Conservation (phyloP, 2,797 vertebrate genomes). For the Syngnathus rostellatus region DNA sequence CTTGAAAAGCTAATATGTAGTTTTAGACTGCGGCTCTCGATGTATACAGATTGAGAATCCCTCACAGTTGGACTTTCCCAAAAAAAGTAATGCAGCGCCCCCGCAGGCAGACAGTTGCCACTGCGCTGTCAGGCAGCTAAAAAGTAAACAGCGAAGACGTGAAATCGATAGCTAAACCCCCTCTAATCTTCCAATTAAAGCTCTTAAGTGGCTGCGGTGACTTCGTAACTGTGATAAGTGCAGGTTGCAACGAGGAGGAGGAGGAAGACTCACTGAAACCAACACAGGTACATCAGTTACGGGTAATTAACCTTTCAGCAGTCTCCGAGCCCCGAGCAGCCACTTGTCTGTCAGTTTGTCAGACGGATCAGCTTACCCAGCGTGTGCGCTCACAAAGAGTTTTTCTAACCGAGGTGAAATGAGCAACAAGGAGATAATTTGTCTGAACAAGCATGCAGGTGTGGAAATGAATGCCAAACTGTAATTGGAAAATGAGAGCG, state of each 20-base stretch:
- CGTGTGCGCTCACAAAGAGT: constrained; percentile 16
- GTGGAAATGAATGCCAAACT: constrained; percentile 19
- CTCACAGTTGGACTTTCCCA: neutral
- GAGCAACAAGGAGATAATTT: constrained; percentile 43
- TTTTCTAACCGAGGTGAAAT: constrained; percentile 19
- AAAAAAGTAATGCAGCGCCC: constrained; percentile 20
- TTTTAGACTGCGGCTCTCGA: neutral
- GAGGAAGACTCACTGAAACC: constrained; percentile 61
- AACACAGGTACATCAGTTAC: constrained; percentile 67
- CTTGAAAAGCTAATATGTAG: no score
- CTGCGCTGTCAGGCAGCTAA: neutral
- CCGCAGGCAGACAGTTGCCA: constrained; percentile 22
- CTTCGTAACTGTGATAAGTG: constrained; percentile 73
- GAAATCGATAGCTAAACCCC: constrained; percentile 58
- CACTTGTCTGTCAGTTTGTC: constrained; percentile 57
- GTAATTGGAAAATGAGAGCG: constrained; percentile 11
- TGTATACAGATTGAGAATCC: neutral
- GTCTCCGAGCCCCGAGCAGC: constrained; percentile 52
- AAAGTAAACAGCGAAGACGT: constrained; percentile 32
- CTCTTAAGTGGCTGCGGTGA: constrained; percentile 45
- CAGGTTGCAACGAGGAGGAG: constrained; percentile 70
- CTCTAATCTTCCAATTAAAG: constrained; percentile 62
- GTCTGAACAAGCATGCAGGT: constrained; percentile 39
- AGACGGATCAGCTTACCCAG: constrained; percentile 75
- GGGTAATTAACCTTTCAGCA: constrained; percentile 68